Base-by-base conservation (phyloP, 2,113 vertebrate species). In the Asarcornis scutulata region DNA sequence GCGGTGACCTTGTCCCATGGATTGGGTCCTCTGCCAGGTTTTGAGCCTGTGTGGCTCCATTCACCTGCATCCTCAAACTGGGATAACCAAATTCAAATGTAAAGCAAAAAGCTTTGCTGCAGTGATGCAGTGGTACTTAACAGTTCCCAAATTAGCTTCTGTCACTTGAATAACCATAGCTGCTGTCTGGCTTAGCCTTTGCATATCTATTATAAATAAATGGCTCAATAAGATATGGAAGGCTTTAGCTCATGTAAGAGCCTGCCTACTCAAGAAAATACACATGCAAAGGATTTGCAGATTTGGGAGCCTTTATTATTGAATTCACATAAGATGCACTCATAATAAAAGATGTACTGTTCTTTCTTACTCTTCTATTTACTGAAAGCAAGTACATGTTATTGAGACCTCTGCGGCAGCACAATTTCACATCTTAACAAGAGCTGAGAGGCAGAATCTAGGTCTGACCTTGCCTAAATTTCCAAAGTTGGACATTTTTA, bases 41-140 rank as follows among this genome's bases (percentile, higher is more conserved):
- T 48, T 2, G 2, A 27, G 9, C 66, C 18, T 21, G 1, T 6
- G 4, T 5, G 5, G 64, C n/a, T 3, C n/a, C 0, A 0, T 13
- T 55, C 31, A 42, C 67, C 36, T 42, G 36, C 52, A 21, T 36
- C 72, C 59, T 77, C 38, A 40, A 69, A 67, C 53, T 50, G 0
- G 6, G 40, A 58, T 31, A 36, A 48, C 11, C 60, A 9, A 15
- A 53, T 83, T 53, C 53, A 56, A 93, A 89, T 7, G 6, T 53
- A 29, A n/a, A 50, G 32, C 21, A 21, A 48, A 77, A 77, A 66
- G 20, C 89, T 38, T 48, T 44, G 56, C 36, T 42, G n/a, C 66
- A 36, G 14, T 50, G 42, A 29, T 42, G 25, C 14, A 13, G 77
- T 1, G 0, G 84, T 53, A 53, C 77, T 52, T 62, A 52, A 29